Evolutionary conservation across 2,797 vertebrate genomes (phyloP), one percentile per base, ranked within the genome.

Genomic region (Orientallactaga sibirica): DNA sequence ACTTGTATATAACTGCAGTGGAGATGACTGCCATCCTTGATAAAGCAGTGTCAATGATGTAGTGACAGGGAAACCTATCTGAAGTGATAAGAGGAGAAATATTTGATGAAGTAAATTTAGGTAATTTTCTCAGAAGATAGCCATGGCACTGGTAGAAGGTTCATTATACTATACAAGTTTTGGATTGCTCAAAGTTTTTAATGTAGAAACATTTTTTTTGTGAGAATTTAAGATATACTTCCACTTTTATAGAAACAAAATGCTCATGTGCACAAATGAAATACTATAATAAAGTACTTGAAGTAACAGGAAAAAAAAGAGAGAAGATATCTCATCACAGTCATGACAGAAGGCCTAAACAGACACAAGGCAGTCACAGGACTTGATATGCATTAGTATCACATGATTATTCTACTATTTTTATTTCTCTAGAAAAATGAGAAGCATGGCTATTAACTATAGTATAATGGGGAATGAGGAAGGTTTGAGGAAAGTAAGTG

Each of bases 1-100:
- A 83, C 33, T 83, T 82, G 22, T 89, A 70, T 74, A 92, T 86
- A 87, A 92, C 27, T 62, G 33, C 20, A 25, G 33, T 71, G 14
- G 22, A 74, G 22, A 52, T 66, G 79, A 70, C 33, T 33, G 43
- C 41, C 75, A 73, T 43, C 25, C 25, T 55, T 79, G 52, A 68
- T 79, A 79, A 92, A 83, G 37, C 7, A 68, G 3, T 92, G 64
- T 90, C 71, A 92, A 15, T 79, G 15, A 16, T 74, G 12, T n/a
- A 10, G 14, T 78, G 64, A 83, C 66, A 87, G 82, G 12, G 41
- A 83, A 15, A 33, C 2, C 33, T 41, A 52, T 78, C 79, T 74
- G 66, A 92, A 92, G 20, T 68, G 20, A 62, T 33, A 83, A 75
- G 24, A 78, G 29, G 14, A 86, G 16, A 90, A 6, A 86, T 79